Percentiles rank a stretch among this genome's conserved stretches.
Conservation (phyloP, 2,797 vertebrate species). For the Melanotaenia boesemani region DNA sequence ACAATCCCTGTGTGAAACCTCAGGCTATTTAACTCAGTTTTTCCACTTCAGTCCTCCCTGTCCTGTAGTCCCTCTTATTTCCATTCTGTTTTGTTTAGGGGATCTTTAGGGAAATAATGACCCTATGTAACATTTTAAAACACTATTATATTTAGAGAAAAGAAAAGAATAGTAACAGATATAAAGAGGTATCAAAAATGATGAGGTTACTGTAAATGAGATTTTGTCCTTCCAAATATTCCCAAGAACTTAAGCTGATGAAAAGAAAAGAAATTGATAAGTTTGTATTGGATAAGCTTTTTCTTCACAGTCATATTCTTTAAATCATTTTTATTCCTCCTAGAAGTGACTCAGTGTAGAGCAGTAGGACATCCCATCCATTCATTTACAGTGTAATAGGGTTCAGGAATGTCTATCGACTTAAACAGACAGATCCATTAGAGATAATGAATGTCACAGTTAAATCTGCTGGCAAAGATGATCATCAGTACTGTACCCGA, state of each 20-base stretch:
- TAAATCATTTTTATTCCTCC: not conserved
- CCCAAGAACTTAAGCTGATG: not conserved
- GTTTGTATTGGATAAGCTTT: not conserved
- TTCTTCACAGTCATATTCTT: not conserved
- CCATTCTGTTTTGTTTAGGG: conserved; percentile 9
- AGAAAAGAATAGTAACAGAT: not conserved
- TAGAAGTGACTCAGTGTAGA: conserved; percentile 12
- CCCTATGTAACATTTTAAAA: not conserved
- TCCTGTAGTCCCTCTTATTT: not conserved
- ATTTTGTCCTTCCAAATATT: not conserved
- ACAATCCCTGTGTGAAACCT: conserved; percentile 21
- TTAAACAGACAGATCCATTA: conserved; percentile 44
- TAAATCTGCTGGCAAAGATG: conserved; percentile 34
- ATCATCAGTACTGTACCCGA: not conserved
- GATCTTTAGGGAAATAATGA: not conserved
- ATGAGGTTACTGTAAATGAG: not conserved
- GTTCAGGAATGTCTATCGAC: conserved; percentile 21
- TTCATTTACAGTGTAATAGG: conserved; percentile 7
- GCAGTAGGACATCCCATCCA: conserved; percentile 17
- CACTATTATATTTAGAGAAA: not conserved
- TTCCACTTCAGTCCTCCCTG: conserved; percentile 29
- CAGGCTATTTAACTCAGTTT: conserved; percentile 43
- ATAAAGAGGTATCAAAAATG: not conserved
- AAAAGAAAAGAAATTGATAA: not conserved
- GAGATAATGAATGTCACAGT: conserved; percentile 46